A percentile compares a stretch with the other conserved stretches of the same genome.
Conservation (phyloP, 2,888 invertebrate species). For the Limnephilus auricula region DNA sequence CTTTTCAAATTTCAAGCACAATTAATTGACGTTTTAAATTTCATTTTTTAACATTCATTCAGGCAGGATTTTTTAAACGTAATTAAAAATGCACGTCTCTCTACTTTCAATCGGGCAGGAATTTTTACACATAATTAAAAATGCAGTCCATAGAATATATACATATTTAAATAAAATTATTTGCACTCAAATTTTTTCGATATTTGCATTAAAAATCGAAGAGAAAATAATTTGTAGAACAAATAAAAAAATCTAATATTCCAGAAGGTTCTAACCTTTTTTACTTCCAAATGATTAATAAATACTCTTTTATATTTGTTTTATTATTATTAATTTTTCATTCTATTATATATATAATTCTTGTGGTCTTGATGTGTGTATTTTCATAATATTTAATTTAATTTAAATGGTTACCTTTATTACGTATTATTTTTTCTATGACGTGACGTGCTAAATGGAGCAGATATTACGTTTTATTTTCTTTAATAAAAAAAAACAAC, state of each 20-base stretch:
- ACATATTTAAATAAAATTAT: too few species aligned
- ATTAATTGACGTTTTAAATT: background rate
- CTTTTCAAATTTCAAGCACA: background rate
- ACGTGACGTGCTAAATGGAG: background rate
- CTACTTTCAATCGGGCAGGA: background rate
- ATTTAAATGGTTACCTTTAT: background rate
- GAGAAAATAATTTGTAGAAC: background rate
- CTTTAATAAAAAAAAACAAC: background rate
- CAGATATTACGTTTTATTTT: background rate
- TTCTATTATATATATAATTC: background rate
- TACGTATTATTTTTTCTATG: background rate
- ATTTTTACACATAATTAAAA: background rate
- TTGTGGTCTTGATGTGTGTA: background rate
- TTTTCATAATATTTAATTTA: background rate
- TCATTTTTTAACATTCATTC: background rate
- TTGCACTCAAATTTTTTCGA: too few species aligned
- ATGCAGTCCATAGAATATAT: background rate
- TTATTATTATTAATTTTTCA: background rate
- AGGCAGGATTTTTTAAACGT: background rate
- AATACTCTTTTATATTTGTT: background rate
- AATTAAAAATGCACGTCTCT: background rate
- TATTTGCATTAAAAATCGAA: background rate
- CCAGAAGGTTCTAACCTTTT: background rate
- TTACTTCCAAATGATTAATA: background rate
- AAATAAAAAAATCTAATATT: background rate